Percentiles rank a stretch among this genome's conserved stretches.
Conservation (phyloP, 2,113 vertebrate genomes). For the Paracanthobrama guichenoti region DNA sequence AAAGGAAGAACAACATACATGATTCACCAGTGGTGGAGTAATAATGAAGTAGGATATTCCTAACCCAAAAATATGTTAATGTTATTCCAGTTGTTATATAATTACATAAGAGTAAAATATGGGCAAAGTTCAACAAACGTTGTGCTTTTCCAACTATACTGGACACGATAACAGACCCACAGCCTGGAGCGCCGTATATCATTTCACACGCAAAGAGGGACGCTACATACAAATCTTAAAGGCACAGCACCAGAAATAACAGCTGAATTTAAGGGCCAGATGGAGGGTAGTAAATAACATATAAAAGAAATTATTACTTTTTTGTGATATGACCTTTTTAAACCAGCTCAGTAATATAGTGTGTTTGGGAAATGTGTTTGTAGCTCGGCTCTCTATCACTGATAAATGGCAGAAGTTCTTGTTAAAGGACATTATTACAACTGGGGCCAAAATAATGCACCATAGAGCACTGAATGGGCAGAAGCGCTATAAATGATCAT, state of each 20-base stretch:
- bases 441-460: conserved; percentile 1
- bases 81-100: not conserved
- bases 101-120: not conserved
- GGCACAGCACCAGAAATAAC: not conserved
- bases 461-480: conserved; percentile 39
- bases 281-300: no score
- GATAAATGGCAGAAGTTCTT: not conserved
- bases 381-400: not conserved
- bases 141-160: not conserved
- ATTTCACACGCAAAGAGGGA: not conserved
- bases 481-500: conserved; percentile 25
- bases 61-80: not conserved
- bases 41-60: not conserved
- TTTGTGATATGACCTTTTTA: not conserved
- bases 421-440: not conserved
- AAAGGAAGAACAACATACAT: not conserved
- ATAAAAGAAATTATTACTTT: not conserved
- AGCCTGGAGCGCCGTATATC: not conserved
- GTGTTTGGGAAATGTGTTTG: not conserved
- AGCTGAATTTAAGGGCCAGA: no score
- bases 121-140: not conserved
- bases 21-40: not conserved
- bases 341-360: not conserved
- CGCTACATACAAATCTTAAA: not conserved
- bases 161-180: not conserved